Evolutionary conservation across 2,888 invertebrate genomes (phyloP), one percentile per base, ranked within the genome.

Genomic region (Polia nebulosa): DNA sequence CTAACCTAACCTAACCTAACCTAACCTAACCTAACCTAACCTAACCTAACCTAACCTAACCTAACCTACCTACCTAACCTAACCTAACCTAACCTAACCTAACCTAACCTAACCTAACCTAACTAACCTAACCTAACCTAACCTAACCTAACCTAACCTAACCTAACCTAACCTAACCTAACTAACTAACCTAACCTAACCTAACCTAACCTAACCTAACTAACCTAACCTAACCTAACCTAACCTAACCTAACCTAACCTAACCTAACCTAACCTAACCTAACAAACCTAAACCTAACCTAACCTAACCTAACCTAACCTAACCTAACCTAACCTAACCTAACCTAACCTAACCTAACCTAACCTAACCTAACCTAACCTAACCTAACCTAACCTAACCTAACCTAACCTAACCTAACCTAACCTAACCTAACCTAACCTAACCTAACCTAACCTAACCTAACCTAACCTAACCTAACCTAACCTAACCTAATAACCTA

Each of bases 321-420:
- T 60, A 52, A 53, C 52, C 53, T 41, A 62, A 62, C 62, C 67
- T 60, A 60, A 67, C 67, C 67, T 67, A 67, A 67, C 67, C 67
- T 67, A 67, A 62, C 62, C 62, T 62, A 62, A 62, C 62, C 62
- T 62, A 62, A 49, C 49, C 49, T 49, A 49, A 49, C 49, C 27
- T 45, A 45, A 62, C 62, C 62, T 62, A 62, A 62, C 62, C 62
- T 62, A 62, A 65, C 65, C 65, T 65, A 65, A 65, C 65, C 65
- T 58, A 65, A 65, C 65, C 65, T 60, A 70, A 70, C 70, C 71
- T 51, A 51, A 51, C 51, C 29, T 29, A 45, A 51, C 51, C 71
- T 65, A 71, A 71, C 71, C 71, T 65, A 71, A 71, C 71, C 71
- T 65, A 71, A 71, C 71, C 71, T 65, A 71, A 68, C 68, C 68